Evolutionary conservation across 2,888 invertebrate genomes (phyloP).

Genomic region (Ophioninae sp.): DNA sequence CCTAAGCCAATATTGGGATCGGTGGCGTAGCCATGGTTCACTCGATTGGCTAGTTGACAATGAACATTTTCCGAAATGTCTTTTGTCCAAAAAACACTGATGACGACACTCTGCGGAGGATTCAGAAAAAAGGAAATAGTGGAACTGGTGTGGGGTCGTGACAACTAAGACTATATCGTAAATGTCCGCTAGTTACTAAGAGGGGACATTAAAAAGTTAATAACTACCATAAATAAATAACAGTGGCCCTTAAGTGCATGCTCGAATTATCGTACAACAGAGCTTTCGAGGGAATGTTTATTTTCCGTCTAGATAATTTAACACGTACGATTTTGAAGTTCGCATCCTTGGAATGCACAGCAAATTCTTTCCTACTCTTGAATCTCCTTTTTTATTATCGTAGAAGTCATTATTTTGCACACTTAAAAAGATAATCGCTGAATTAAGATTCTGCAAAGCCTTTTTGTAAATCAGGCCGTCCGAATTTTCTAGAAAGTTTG

Average conservation of each 20-base stretch:
- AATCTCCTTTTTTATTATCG: background rate
- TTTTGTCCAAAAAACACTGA: too few relatives aligned
- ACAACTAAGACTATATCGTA: too few relatives aligned
- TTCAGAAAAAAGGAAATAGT: too few relatives aligned
- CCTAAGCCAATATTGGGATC: background rate
- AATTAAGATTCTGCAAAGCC: background rate
- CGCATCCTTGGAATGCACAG: background rate
- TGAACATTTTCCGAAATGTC: background rate
- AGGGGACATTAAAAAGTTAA: constrained; percentile 20
- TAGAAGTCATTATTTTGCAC: background rate
- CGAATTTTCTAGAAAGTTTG: too few relatives aligned
- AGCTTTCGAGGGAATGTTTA: constrained; percentile 9
- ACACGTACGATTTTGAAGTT: background rate
- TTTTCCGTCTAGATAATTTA: background rate
- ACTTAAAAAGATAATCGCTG: background rate
- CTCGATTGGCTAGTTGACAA: background rate
- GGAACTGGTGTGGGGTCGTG: too few relatives aligned
- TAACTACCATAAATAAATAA: background rate
- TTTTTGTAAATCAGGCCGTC: background rate
- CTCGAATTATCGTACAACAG: constrained; percentile 26
- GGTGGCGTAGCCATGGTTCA: background rate
- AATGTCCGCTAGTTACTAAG: too few relatives aligned
- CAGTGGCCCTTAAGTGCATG: constrained; percentile 41
- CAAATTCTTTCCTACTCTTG: background rate
- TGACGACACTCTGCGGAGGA: too few relatives aligned